Base-by-base conservation (phyloP, 2,797 vertebrate species). In the Betta splendens region DNA sequence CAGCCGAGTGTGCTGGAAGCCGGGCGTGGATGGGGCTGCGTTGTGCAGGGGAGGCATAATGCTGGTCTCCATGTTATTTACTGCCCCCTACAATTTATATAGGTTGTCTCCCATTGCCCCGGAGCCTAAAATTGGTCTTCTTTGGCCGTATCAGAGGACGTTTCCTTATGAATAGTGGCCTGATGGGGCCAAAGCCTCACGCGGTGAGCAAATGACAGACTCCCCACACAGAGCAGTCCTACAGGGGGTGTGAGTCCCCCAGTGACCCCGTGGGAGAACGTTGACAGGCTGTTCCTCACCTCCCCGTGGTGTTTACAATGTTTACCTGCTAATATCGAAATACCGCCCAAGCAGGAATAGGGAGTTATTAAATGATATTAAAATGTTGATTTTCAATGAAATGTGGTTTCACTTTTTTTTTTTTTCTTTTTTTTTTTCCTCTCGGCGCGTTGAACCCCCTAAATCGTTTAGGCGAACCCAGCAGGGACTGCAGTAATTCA, bases 51-150 rank as follows among this genome's bases (percentile, higher is more conserved):
- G 67, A 86, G 56, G 71, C 85, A 84, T 86, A 86, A 86, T 60
- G 53, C 75, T 69, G 66, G 66, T 81, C 73, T 84, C 70, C 49
- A 63, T 66, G 63, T 79, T 86, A 86, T 92, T 91, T 90, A 90
- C 72, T 73, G 70, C 69, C 55, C 58, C 62, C 70, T 69, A 69
- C 72, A 69, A 55, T 68, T 70, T 56, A 71, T 77, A 74, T 62
- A 42, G 62, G 42, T 71, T 65, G 65, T 60, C 55, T 62, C 64
- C 50, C 33, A 47, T 54, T 38, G 46, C 65, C 66, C 56, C 35
- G 21, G 59, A 64, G 65, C 33, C 61, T 47, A 55, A 45, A 60
- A 75, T 55, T 51, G 60, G 56, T 56, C 58, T 65, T 59, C 25
- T 58, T 37, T 63, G 72, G 60, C 71, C 75, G 46, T 46, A 71